Base-by-base conservation (phyloP, 2,113 vertebrate species). In the Nothocercus nigrocapillus region DNA sequence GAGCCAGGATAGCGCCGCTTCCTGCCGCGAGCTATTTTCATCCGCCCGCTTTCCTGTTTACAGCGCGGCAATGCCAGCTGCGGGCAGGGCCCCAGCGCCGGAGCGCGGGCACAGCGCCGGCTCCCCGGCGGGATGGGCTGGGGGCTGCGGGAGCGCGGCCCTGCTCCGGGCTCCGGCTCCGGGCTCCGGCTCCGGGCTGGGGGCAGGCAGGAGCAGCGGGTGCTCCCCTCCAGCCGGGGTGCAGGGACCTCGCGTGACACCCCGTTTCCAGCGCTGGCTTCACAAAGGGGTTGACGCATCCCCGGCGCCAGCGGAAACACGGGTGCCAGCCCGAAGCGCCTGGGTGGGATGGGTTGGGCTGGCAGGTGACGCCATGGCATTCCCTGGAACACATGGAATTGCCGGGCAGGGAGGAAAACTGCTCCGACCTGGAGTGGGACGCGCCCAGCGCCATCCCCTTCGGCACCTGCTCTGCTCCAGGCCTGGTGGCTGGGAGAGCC, bases 11-110 rank as follows among this genome's bases (percentile, higher is more conserved):
- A 88, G 77, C 20, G 9, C 3, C 1, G 67, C 94, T 97, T 97
- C 97, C 97, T 97, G 95, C 93, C n/a, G 4, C 4, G 64, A 84
- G 95, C 95, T 97, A 97, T 97, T 97, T 97, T 97, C 94, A 96
- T 95, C 95, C n/a, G 38, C 87, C n/a, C 25, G 85, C n/a, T 97
- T 97, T 97, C 96, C 97, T 97, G 97, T 97, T 97, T 97, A 97
- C 93, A 80, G 21, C 2, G 1, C 9, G 0, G 89, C 2, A 0
- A 82, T 93, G 92, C 91, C 96, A 91, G 94, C 92, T 47, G 82
- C 88, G 86, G 89, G 74, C 72, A 70, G 94, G 70, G 77, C 70
- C 84, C 62, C 1, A 5, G 61, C 63, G n/a, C 70, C 1, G 1
- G 70, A 67, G 85, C 21, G 14, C 85, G 0, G 0, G 27, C 64